Conservation (phyloP, 2,888 invertebrate species). For the Latrodectus elegans region DNA sequence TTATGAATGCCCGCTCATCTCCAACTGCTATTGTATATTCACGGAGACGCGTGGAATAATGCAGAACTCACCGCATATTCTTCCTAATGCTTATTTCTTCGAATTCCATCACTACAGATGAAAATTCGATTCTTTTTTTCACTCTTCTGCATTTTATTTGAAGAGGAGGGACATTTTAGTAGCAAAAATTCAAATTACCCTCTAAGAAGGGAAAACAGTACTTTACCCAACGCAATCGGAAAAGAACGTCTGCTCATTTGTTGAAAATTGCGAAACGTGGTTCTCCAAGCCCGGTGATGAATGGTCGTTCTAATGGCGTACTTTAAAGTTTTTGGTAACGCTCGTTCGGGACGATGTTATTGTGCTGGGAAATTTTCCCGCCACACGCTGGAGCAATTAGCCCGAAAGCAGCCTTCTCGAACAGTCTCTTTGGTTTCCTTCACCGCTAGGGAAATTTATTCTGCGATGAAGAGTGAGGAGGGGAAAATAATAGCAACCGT, state of each 20-base stretch:
- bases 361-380: conserved; percentile 45
- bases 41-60: conserved; percentile 46
- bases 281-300: conserved; percentile 32
- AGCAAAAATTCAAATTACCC: conserved; percentile 46
- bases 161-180: conserved; percentile 32
- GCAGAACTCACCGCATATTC: conserved; percentile 23
- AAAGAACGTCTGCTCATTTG: conserved; percentile 9
- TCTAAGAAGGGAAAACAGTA: not conserved
- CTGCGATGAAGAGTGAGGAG: conserved; percentile 2
- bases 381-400: conserved; percentile 58
- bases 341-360: conserved; percentile 31
- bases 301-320: conserved; percentile 50
- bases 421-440: conserved; percentile 15
- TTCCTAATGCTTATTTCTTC: conserved; percentile 33
- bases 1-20: not conserved
- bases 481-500: conserved; percentile 45
- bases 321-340: conserved; percentile 27
- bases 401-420: not conserved
- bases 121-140: conserved; percentile 17
- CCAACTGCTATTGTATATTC: conserved; percentile 28
- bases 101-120: conserved; percentile 22
- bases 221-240: not conserved
- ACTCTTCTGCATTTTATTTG: not conserved
- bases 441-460: conserved; percentile 52
- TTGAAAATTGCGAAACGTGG: conserved; percentile 18